Conservation (phyloP, 2,888 invertebrate species). For the Helobdella robusta region DNA sequence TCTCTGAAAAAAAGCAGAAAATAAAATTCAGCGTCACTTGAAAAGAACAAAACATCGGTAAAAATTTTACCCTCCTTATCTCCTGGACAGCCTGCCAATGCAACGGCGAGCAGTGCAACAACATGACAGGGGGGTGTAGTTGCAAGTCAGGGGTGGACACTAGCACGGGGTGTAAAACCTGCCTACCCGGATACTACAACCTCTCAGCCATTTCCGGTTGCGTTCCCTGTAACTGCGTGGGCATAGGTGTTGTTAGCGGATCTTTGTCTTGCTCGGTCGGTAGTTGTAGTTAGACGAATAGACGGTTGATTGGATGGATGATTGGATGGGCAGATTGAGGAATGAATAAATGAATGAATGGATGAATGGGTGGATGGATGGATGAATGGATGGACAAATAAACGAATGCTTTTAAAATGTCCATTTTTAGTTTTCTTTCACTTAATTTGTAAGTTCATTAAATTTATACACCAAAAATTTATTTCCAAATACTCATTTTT, state of each 20-base stretch:
- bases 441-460: too few species aligned
- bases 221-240: slow-evolving; percentile 34
- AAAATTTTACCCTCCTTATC: too few species aligned
- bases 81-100: slow-evolving; percentile 27
- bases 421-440: too few species aligned
- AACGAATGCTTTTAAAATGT: too few species aligned
- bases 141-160: slow-evolving; percentile 37
- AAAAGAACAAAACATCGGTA: too few species aligned
- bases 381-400: background rate
- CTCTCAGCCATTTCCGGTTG: slow-evolving; percentile 37
- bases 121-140: slow-evolving; percentile 35
- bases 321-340: too few species aligned
- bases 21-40: background rate
- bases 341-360: background rate
- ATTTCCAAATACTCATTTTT: background rate
- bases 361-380: background rate
- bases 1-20: background rate
- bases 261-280: slow-evolving; percentile 8
- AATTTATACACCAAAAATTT: background rate
- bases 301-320: background rate
- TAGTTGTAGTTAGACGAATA: background rate
- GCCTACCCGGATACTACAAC: slow-evolving; percentile 35
- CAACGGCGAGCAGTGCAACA: slow-evolving; percentile 37
- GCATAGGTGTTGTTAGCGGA: background rate
- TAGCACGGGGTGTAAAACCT: slow-evolving; percentile 33